Evolutionary conservation across 2,888 invertebrate species (phyloP).

Genomic region (Cantharis rustica): DNA sequence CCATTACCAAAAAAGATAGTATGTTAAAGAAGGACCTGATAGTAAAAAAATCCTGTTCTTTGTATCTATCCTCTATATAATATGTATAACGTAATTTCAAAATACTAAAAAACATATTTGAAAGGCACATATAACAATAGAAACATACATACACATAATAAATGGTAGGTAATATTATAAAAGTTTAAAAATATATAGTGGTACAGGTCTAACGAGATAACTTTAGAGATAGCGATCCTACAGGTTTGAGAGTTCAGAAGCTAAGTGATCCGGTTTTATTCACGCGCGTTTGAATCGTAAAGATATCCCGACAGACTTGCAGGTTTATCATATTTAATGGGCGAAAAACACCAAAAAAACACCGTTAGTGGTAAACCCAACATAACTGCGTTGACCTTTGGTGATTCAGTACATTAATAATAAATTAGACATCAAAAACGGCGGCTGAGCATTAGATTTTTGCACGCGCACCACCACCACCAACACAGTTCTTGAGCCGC

Average conservation of each 20-base stretch:
- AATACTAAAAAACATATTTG: conserved; percentile 8
- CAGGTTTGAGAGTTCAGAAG: neutral
- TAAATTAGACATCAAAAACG: neutral
- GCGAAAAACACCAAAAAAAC: neutral
- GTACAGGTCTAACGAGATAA: conserved; percentile 3
- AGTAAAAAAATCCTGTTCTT: conserved; percentile 3
- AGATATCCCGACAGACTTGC: neutral
- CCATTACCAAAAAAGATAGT: neutral
- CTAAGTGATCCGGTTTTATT: too few relatives aligned
- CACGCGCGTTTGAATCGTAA: too few relatives aligned
- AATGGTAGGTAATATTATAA: conserved; percentile 16
- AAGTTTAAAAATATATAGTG: conserved; percentile 22
- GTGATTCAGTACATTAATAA: neutral
- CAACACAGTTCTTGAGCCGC: neutral
- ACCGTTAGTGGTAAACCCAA: neutral
- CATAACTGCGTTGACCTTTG: neutral
- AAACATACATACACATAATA: conserved; percentile 15
- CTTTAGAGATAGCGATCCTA: neutral
- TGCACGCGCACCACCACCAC: neutral
- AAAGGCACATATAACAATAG: conserved; percentile 28
- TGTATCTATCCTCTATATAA: neutral
- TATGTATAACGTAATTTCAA: neutral
- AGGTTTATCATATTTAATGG: neutral
- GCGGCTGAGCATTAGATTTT: neutral
- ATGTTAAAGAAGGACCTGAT: neutral